A percentile compares a stretch with the other conserved stretches of the same genome.
Conservation (phyloP, 2,797 vertebrate species). For the Hylomyscus alleni region DNA sequence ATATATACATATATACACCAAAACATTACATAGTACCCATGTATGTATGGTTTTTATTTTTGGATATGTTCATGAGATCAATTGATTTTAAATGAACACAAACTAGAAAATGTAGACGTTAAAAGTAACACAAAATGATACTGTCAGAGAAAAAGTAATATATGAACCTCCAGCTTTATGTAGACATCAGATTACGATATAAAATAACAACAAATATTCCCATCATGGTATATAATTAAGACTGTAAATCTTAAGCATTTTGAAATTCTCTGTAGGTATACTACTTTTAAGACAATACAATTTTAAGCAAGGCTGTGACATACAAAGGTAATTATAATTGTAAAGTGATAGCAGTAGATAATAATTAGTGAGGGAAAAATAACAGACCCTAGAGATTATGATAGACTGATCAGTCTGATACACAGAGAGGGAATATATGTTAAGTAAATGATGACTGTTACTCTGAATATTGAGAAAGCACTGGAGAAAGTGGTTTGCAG, state of each 20-base stretch:
- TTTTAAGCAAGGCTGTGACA: not conserved
- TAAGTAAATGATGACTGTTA: not conserved
- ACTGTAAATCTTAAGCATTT: not conserved
- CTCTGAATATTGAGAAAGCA: not conserved
- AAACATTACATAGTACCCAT: not conserved
- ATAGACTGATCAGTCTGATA: not conserved
- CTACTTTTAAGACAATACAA: not conserved
- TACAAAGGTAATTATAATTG: not conserved
- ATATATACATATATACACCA: no score
- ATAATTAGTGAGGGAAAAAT: not conserved
- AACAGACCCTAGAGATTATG: not conserved
- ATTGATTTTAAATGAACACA: not conserved
- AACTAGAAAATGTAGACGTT: not conserved
- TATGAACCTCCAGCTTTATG: not conserved
- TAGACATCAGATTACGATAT: not conserved
- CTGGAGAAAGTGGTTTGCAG: not conserved
- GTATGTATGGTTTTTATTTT: not conserved
- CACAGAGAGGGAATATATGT: not conserved
- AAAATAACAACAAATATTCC: not conserved
- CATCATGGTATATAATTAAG: not conserved
- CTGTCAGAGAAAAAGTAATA: not conserved
- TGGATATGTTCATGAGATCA: not conserved
- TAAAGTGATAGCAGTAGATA: not conserved
- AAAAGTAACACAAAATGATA: not conserved
- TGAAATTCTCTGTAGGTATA: not conserved